A percentile compares a stretch with the other conserved stretches of the same genome.
phyloP scores from a whole-genome alignment of 1,140 invertebrate genomes.

The Temnothorax nylanderi region DNA sequence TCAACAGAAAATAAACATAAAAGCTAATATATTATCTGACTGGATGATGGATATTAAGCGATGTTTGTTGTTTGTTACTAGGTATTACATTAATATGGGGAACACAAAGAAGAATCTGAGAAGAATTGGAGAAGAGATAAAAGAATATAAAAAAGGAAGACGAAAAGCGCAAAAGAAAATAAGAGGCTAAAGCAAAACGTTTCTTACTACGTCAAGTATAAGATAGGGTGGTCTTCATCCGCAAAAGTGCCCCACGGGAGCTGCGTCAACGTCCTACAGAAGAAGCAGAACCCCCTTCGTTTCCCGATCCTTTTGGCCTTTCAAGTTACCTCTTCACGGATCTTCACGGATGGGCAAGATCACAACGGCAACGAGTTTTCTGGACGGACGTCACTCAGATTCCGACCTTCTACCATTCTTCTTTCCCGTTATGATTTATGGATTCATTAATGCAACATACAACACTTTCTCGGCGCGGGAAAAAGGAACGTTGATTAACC shows the following conservation, averaged over 20 bases:
- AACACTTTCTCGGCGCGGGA: slow-evolving; percentile 55
- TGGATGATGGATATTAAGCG: slow-evolving; percentile 5
- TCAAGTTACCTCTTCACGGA: slow-evolving; percentile 71
- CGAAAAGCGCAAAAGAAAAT: slow-evolving; percentile 15
- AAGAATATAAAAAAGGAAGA: slow-evolving; percentile 53
- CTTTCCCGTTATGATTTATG: slow-evolving; percentile 79
- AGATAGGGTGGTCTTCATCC: slow-evolving; percentile 77
- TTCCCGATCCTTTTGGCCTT: slow-evolving; percentile 27
- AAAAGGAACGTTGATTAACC: slow-evolving; percentile 66
- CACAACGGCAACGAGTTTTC: slow-evolving; percentile 73
- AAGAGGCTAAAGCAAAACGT: slow-evolving; percentile 36
- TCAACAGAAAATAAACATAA: not conserved
- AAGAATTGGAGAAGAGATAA: slow-evolving; percentile 36
- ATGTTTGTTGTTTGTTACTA: not conserved
- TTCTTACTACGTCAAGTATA: slow-evolving; percentile 75
- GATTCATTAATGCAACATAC: slow-evolving; percentile 76
- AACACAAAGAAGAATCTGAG: not conserved
- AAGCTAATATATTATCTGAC: not conserved
- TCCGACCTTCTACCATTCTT: slow-evolving; percentile 71
- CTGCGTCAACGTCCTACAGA: slow-evolving; percentile 81
- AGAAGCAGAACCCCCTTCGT: slow-evolving; percentile 67
- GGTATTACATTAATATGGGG: not conserved
- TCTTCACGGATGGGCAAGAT: slow-evolving; percentile 68
- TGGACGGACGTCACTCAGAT: slow-evolving; percentile 78
- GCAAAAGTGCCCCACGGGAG: slow-evolving; percentile 83